These are phyloP conservation scores for Gobio gobio DNA, from an alignment of 2,113 vertebrate genomes.

Conservation along the genomic window DNA sequence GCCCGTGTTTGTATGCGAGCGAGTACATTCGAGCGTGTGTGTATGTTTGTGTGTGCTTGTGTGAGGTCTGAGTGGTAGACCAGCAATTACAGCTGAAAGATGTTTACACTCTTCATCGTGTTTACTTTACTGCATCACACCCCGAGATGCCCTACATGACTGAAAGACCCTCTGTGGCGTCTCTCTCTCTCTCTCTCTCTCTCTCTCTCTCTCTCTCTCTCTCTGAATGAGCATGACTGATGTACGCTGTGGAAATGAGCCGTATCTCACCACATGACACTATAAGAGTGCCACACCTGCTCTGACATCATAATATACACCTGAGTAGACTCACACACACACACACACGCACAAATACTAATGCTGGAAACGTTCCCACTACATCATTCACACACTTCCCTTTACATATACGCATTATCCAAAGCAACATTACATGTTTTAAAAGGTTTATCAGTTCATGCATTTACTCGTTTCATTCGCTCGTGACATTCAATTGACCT, in stretches of 20 bases:
- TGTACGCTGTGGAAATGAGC: slow-evolving; percentile 67
- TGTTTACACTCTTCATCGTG: slow-evolving; percentile 52
- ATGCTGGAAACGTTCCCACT: slow-evolving; percentile 1
- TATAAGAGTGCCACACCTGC: slow-evolving; percentile 54
- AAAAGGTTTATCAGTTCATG: background rate
- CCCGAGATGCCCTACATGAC: slow-evolving; percentile 63
- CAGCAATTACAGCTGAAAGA: slow-evolving; percentile 57
- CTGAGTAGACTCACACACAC: background rate
- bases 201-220: slow-evolving; percentile 3
- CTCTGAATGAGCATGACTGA: slow-evolving; percentile 67
- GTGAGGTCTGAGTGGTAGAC: slow-evolving; percentile 74
- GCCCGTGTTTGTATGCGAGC: slow-evolving; percentile 15
- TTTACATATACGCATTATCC: background rate
- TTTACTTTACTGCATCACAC: slow-evolving; percentile 65
- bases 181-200: slow-evolving; percentile 32
- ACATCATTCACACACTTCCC: background rate
- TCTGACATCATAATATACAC: slow-evolving; percentile 50
- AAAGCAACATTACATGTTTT: background rate
- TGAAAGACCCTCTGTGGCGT: slow-evolving; percentile 59
- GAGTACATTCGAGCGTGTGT: background rate
- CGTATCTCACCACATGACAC: slow-evolving; percentile 54
- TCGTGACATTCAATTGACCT: no score
- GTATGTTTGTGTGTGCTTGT: slow-evolving; percentile 53
- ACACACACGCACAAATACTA: background rate
- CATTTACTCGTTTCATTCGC: no score